Base-by-base conservation (phyloP, 2,113 vertebrate genomes). In the Agapornis roseicollis region DNA sequence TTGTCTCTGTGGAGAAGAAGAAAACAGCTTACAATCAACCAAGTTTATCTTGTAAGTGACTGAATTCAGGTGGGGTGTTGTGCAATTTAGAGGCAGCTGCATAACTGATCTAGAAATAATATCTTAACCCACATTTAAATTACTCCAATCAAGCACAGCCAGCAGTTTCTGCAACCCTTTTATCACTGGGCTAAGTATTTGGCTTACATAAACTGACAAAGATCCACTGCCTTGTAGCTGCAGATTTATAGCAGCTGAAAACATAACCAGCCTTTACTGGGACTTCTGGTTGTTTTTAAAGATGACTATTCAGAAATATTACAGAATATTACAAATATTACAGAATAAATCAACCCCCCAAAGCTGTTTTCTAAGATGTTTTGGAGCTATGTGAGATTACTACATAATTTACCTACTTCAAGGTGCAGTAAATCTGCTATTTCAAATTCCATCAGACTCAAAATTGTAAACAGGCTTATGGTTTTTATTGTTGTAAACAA, bases 361-460 rank as follows among this genome's bases (percentile, higher is more conserved):
- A 63, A 78, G 58, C 23, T 44, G 17, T 64, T 91, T 64, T n/a
- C 72, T 83, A 2, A 64, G 49, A 71, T 52, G 33, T 80, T 89
- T 85, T 90, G 28, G 39, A 94, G 66, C 63, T 78, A 14, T 42
- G 42, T 52, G 27, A 47, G 63, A 69, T 74, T 53, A 31, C 47
- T 74, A 55, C 64, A 60, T 64, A 72, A 83, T n/a, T 82, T 56
- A 76, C 50, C 71, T 65, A 55, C 85, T 91, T 94, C 73, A 81
- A 85, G 93, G 79, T 58, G 52, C 37, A 88, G 25, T 31, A 56
- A 61, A 91, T 52, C 49, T 88, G 35, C 70, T 92, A 49, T 85
- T 96, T 90, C 63, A 86, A 73, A 82, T 93, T 80, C 76, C 29
- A n/a, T 66, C 72, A 92, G 72, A 68, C 72, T 91, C 85, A 80